These are phyloP conservation scores for Bradypodion ventrale DNA, from an alignment of 2,797 vertebrate genomes.

Conservation along the genomic window DNA sequence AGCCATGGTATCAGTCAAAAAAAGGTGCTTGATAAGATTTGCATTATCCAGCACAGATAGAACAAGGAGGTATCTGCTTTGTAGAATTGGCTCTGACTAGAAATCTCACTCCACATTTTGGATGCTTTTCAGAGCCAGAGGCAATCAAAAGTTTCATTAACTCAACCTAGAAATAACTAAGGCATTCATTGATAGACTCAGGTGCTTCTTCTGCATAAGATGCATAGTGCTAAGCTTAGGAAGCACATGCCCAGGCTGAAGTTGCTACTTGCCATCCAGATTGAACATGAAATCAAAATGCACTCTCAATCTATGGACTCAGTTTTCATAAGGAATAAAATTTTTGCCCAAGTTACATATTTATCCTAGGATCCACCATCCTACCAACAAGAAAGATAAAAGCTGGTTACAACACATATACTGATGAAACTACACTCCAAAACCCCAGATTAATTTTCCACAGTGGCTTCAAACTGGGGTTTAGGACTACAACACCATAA, in stretches of 20 bases:
- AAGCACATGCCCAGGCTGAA: background rate
- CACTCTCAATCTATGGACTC: background rate
- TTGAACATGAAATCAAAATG: background rate
- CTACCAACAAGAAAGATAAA: background rate
- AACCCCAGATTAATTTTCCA: background rate
- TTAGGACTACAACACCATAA: no score
- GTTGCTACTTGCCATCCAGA: background rate
- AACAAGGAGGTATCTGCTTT: background rate
- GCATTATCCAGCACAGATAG: no score
- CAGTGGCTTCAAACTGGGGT: background rate
- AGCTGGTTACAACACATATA: background rate
- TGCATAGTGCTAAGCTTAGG: background rate
- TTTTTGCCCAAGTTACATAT: no score
- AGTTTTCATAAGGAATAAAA: background rate
- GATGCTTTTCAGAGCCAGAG: background rate
- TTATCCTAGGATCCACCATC: background rate
- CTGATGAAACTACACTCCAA: background rate
- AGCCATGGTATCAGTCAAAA: background rate
- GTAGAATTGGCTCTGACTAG: background rate
- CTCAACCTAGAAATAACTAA: background rate
- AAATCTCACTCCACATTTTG: background rate
- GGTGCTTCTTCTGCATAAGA: background rate
- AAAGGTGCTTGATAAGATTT: background rate
- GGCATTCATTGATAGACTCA: background rate
- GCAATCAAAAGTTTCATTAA: background rate